phyloP scores from a whole-genome alignment of 1,140 invertebrate genomes.

The Eupristina koningsbergeri region DNA sequence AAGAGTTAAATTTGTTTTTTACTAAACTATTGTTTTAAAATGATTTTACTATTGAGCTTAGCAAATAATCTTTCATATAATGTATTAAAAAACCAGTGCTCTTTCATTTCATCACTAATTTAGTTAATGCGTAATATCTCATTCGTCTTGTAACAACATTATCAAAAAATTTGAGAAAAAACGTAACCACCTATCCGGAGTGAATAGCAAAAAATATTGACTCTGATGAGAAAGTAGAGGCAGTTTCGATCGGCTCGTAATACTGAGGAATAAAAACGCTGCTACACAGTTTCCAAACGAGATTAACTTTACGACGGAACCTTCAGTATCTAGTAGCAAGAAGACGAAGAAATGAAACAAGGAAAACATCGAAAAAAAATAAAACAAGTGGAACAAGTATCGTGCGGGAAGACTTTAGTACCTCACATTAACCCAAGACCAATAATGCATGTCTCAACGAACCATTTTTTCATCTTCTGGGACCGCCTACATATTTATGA shows the following conservation, averaged over 20 bases:
- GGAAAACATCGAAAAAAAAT: conserved; percentile 21
- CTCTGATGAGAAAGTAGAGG: conserved; percentile 15
- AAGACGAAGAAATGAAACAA: background rate
- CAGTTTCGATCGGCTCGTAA: conserved; percentile 38
- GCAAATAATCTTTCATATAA: too few relatives aligned
- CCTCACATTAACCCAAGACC: background rate
- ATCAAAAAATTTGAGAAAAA: background rate
- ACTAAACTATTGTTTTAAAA: too few relatives aligned
- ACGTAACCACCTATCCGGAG: background rate
- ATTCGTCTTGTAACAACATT: background rate
- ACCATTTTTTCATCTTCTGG: background rate
- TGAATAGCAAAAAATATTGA: conserved; percentile 20
- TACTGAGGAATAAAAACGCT: conserved; percentile 38
- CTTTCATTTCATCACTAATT: too few relatives aligned
- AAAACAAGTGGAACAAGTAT: background rate
- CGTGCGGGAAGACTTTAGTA: conserved; percentile 6
- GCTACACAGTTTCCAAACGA: conserved; percentile 23
- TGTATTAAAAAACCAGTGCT: too few relatives aligned
- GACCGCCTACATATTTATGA: background rate
- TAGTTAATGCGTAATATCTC: background rate
- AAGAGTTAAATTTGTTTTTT: too few relatives aligned
- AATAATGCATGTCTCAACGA: background rate
- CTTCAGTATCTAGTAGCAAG: background rate
- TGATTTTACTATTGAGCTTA: too few relatives aligned
- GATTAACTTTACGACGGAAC: conserved; percentile 43